These are phyloP conservation scores for Adineta ricciae DNA, from an alignment of 2,888 invertebrate genomes.

Conservation along the genomic window DNA sequence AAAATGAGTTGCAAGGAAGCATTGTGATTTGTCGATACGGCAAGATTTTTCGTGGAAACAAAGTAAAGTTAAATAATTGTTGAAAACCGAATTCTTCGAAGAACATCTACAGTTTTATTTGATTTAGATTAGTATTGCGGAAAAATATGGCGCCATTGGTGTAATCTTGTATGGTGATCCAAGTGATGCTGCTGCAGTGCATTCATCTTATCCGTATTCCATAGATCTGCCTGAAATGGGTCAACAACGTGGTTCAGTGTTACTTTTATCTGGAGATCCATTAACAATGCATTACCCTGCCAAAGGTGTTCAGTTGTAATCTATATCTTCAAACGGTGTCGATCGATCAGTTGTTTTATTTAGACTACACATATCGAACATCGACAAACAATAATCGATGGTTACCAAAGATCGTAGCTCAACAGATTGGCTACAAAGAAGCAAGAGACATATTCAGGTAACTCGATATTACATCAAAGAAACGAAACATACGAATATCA, in stretches of 20 bases:
- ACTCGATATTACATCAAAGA: no score
- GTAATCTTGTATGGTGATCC: constrained; percentile 52
- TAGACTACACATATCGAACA: constrained; percentile 22
- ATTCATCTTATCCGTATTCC: constrained; percentile 41
- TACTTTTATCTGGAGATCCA: constrained; percentile 50
- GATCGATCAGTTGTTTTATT: no score
- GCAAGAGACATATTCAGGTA: constrained; percentile 36
- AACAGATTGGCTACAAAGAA: constrained; percentile 37
- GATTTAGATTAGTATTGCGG: constrained; percentile 37
- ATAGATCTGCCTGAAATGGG: constrained; percentile 53
- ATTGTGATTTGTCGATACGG: constrained; percentile 29
- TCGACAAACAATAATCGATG: background rate
- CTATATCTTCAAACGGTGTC: background rate
- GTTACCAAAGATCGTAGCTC: constrained; percentile 36
- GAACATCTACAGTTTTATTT: background rate
- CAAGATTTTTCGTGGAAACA: constrained; percentile 31
- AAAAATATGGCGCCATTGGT: constrained; percentile 47
- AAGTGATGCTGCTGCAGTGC: constrained; percentile 37
- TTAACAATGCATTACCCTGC: constrained; percentile 54
- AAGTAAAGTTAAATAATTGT: background rate
- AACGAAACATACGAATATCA: no score
- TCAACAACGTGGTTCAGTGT: constrained; percentile 52
- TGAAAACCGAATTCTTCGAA: background rate
- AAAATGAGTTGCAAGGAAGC: background rate
- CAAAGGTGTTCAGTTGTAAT: constrained; percentile 36